A percentile compares a stretch with the other conserved stretches of the same genome.
Evolutionary conservation across 1,140 invertebrate species (phyloP).

Genomic region (Drosophila simulans): DNA sequence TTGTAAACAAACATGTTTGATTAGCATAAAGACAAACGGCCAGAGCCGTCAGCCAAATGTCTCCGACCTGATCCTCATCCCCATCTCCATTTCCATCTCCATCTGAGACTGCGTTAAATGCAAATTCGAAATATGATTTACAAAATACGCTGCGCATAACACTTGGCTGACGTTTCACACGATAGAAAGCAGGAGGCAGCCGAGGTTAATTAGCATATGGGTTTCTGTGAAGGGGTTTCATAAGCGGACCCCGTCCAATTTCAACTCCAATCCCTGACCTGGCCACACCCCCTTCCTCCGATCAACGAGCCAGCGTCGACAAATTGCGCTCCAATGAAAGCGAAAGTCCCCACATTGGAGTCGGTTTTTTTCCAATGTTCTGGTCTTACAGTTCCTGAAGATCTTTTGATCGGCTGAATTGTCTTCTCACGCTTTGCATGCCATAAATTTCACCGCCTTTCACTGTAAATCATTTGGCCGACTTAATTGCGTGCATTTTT

Average conservation of each 20-base stretch:
- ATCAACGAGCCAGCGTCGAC: neutral
- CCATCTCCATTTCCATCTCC: slow-evolving; percentile 5
- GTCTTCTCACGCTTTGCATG: slow-evolving; percentile 73
- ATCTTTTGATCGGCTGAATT: neutral
- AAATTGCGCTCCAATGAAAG: slow-evolving; percentile 39
- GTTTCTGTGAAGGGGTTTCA: slow-evolving; percentile 60
- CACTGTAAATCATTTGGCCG: slow-evolving; percentile 75
- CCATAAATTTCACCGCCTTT: slow-evolving; percentile 80
- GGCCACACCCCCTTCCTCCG: slow-evolving; percentile 9
- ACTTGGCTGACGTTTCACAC: slow-evolving; percentile 40
- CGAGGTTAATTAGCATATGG: slow-evolving; percentile 52
- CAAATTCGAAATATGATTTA: slow-evolving; percentile 72
- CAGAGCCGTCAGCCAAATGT: slow-evolving; percentile 30
- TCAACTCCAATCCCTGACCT: slow-evolving; percentile 7
- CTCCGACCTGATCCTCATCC: slow-evolving; percentile 24
- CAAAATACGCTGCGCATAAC: slow-evolving; percentile 57
- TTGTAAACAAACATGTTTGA: slow-evolving; percentile 67
- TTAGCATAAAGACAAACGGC: slow-evolving; percentile 56
- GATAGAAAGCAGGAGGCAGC: slow-evolving; percentile 65
- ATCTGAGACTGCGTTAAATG: slow-evolving; percentile 27
- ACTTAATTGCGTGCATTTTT: slow-evolving; percentile 77
- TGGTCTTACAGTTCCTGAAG: slow-evolving; percentile 10
- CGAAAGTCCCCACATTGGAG: slow-evolving; percentile 39
- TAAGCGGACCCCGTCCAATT: slow-evolving; percentile 35
- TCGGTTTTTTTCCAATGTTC: neutral